A percentile compares a stretch with the other conserved stretches of the same genome.
phyloP scores from a whole-genome alignment of 1,140 invertebrate genomes.

The Akabosia matsudoensis region DNA sequence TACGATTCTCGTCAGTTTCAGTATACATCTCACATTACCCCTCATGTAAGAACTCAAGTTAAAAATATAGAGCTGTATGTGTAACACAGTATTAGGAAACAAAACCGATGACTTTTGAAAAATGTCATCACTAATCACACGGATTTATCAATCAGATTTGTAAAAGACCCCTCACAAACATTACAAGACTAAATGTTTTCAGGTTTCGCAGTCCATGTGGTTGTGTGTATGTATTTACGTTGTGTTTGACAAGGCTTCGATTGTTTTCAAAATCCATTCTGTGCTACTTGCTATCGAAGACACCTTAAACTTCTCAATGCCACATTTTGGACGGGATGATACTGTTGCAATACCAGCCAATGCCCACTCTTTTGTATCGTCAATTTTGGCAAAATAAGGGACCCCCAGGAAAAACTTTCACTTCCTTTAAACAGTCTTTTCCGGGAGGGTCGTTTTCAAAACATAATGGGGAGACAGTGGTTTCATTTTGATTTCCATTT shows the following conservation, averaged over 20 bases:
- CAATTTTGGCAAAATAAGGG: constrained; percentile 45
- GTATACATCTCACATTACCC: too few species aligned
- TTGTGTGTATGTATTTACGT: background rate
- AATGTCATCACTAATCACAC: too few species aligned
- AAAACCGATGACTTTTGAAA: too few species aligned
- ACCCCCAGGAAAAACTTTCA: constrained; percentile 42
- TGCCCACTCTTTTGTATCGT: constrained; percentile 46
- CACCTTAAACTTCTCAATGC: constrained; percentile 42
- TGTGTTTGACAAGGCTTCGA: constrained; percentile 40
- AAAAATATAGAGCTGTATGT: too few species aligned
- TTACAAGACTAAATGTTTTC: too few species aligned
- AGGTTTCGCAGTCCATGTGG: background rate
- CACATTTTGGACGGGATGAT: constrained; percentile 44
- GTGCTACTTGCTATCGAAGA: constrained; percentile 40
- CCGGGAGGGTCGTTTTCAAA: constrained; percentile 43
- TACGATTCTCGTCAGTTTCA: too few species aligned
- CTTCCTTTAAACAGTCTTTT: constrained; percentile 43
- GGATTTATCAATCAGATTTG: too few species aligned
- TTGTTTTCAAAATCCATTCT: constrained; percentile 47
- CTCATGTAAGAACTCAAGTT: too few species aligned
- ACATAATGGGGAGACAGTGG: constrained; percentile 29
- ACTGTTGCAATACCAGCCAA: constrained; percentile 37
- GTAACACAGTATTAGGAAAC: too few species aligned
- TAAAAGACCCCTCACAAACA: too few species aligned
- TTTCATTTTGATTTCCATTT: constrained; percentile 2